Percentiles rank a stretch among this genome's conserved stretches.
Evolutionary conservation across 2,797 vertebrate species (phyloP).

Genomic region (Philypnodon macrostomus): DNA sequence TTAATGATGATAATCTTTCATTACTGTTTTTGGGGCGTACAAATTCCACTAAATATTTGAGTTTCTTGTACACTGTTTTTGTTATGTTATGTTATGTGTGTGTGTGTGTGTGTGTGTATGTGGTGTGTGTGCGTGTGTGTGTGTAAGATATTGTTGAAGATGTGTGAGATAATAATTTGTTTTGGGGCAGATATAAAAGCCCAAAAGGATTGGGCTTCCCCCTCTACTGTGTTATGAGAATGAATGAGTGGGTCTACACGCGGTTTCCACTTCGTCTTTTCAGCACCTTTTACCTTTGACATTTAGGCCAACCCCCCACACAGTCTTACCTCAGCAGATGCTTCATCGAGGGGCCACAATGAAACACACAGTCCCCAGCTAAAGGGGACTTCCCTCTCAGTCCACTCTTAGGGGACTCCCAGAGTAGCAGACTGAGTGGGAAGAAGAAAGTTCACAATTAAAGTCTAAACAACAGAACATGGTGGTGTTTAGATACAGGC

Average conservation of each 20-base stretch:
- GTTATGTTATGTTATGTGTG: too few species aligned
- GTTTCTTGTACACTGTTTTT: too few species aligned
- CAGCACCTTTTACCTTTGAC: constrained; percentile 72
- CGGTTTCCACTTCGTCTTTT: constrained; percentile 60
- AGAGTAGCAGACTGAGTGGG: constrained; percentile 50
- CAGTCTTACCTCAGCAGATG: constrained; percentile 56
- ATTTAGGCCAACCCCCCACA: constrained; percentile 69
- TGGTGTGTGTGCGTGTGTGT: too few species aligned
- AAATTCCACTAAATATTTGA: too few species aligned
- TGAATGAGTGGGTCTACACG: constrained; percentile 61
- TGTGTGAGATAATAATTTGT: constrained; percentile 5
- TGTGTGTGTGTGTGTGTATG: too few species aligned
- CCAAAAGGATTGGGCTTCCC: constrained; percentile 54
- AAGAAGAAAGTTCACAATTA: constrained; percentile 42
- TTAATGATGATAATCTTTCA: too few species aligned
- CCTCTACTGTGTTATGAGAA: constrained; percentile 48
- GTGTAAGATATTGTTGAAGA: too few species aligned
- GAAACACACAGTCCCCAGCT: constrained; percentile 35
- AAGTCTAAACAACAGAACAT: constrained; percentile 44
- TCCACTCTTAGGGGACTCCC: constrained; percentile 63
- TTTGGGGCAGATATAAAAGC: constrained; percentile 23
- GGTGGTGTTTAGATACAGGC: constrained; percentile 21
- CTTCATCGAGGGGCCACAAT: constrained; percentile 51
- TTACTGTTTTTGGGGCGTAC: too few species aligned
- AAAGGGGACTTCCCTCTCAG: constrained; percentile 58